phyloP scores from a whole-genome alignment of 30 jellyfish, hydroid and myxozoan species.

The Pseudorhiza aurosa region DNA sequence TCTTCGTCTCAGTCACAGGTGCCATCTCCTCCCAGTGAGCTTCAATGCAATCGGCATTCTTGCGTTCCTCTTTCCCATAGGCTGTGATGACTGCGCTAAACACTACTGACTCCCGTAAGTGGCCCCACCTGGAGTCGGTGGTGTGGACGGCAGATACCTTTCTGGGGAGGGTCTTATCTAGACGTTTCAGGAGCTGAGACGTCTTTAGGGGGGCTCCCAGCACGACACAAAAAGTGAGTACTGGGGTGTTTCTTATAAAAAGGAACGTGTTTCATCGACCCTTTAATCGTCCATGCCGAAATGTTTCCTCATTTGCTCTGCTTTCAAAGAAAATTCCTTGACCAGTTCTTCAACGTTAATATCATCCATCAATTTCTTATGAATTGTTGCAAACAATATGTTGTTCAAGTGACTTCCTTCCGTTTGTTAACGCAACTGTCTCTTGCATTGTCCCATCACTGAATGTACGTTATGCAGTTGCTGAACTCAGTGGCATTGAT shows the following conservation, averaged over 20 bases:
- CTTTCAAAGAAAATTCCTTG: neutral
- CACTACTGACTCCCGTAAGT: no score
- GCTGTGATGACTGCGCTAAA: no score
- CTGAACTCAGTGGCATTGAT: conserved; percentile 9
- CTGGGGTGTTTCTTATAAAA: neutral
- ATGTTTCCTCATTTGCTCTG: neutral
- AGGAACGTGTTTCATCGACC: neutral
- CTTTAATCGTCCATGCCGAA: neutral
- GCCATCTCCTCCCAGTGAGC: no score
- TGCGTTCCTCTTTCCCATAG: no score
- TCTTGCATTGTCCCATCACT: neutral
- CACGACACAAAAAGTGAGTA: no score
- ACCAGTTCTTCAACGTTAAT: neutral
- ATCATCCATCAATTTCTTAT: conserved; percentile 16
- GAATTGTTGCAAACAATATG: neutral
- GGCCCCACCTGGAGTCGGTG: no score
- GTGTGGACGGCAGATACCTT: no score
- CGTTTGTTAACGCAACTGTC: neutral
- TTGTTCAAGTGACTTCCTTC: neutral
- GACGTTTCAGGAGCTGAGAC: no score
- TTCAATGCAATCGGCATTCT: no score
- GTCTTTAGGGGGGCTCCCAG: no score
- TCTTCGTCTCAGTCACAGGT: no score
- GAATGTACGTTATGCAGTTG: neutral
- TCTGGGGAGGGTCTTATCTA: no score